These are phyloP conservation scores for Platynereis dumerilii DNA, from an alignment of 2,888 invertebrate species.

Conservation along the genomic window DNA sequence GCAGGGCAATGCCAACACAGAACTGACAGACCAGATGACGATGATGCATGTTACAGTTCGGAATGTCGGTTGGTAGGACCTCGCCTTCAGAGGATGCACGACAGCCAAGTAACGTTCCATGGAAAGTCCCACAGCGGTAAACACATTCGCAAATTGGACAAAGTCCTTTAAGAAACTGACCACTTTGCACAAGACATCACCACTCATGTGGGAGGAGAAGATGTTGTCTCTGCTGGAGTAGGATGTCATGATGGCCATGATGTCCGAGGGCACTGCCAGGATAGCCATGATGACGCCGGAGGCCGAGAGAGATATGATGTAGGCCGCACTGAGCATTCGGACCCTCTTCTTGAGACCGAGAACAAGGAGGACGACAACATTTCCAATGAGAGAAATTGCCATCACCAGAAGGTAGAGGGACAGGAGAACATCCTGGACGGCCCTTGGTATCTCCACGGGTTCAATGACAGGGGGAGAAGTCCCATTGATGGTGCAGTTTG, in stretches of 20 bases:
- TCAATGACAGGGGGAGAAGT: too few relatives aligned
- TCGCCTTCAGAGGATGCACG: conserved; percentile 44
- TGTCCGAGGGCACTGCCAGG: neutral
- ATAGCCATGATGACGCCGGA: neutral
- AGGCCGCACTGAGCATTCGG: neutral
- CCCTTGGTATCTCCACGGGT: neutral
- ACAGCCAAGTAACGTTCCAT: conserved; percentile 47
- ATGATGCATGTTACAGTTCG: conserved; percentile 37
- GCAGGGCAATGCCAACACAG: conserved; percentile 37
- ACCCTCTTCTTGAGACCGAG: neutral
- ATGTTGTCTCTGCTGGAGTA: neutral
- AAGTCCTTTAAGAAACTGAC: conserved; percentile 42
- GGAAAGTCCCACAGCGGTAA: conserved; percentile 47
- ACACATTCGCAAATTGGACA: conserved; percentile 41
- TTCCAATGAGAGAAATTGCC: neutral
- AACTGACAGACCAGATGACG: conserved; percentile 42
- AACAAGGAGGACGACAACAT: neutral
- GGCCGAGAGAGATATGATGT: neutral
- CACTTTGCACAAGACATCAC: conserved; percentile 27
- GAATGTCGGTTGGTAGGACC: conserved; percentile 38
- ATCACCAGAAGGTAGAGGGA: neutral
- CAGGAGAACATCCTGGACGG: neutral
- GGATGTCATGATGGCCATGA: neutral
- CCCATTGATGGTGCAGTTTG: too few relatives aligned
- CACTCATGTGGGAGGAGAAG: neutral